A percentile compares a stretch with the other conserved stretches of the same genome.
Conservation (phyloP, 2,113 vertebrate genomes). For the Phaetusa simplex region DNA sequence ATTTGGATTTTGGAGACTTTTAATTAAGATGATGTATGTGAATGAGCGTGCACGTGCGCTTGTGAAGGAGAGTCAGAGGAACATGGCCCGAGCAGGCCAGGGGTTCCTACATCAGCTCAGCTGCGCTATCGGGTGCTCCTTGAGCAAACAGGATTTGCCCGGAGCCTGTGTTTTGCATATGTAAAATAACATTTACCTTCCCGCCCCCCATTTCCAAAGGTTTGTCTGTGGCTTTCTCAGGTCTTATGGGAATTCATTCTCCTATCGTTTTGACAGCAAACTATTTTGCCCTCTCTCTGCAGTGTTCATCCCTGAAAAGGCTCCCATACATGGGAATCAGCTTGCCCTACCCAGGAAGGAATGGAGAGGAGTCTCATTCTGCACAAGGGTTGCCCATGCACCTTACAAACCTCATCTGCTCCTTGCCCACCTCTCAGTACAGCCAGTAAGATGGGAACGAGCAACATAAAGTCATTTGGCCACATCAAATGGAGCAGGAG, state of each 20-base stretch:
- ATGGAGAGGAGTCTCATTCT: background rate
- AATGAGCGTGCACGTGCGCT: background rate
- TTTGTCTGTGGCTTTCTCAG: background rate
- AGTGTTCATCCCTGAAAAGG: background rate
- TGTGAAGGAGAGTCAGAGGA: background rate
- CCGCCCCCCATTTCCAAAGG: background rate
- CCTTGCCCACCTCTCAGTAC: background rate
- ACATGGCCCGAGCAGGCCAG: accelerated
- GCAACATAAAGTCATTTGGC: background rate
- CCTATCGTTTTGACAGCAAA: background rate
- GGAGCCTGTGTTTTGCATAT: background rate
- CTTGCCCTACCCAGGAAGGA: background rate
- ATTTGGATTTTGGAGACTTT: background rate
- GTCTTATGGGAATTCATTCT: background rate
- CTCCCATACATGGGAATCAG: background rate
- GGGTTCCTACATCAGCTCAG: background rate
- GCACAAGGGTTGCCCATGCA: accelerated
- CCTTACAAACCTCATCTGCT: background rate
- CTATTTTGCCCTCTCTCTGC: background rate
- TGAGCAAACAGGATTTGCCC: background rate
- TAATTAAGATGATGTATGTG: background rate
- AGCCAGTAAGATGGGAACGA: background rate
- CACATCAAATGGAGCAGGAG: background rate
- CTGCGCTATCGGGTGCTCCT: accelerated
- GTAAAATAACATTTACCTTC: background rate